Conservation (phyloP, 2,113 vertebrate species). For the Tursiops truncatus region DNA sequence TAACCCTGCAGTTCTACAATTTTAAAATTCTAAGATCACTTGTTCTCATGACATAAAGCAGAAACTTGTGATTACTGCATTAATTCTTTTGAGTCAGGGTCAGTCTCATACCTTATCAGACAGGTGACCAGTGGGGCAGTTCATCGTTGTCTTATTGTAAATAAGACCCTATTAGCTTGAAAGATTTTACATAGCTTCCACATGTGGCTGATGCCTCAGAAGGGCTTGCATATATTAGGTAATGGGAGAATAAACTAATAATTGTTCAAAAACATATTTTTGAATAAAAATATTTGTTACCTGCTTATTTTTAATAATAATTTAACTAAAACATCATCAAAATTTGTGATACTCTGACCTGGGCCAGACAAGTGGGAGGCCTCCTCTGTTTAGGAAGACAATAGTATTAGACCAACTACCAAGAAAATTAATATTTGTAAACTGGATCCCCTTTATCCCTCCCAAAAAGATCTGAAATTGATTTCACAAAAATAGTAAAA, state of each 20-base stretch:
- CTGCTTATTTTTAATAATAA: conserved; percentile 3
- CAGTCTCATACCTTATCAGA: neutral
- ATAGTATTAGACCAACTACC: neutral
- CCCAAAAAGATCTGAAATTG: neutral
- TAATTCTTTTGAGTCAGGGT: neutral
- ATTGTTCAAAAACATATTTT: neutral
- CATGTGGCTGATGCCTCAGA: neutral
- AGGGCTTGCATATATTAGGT: neutral
- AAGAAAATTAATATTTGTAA: conserved; percentile 17
- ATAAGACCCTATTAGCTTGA: neutral
- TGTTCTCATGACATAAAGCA: neutral
- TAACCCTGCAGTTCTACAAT: neutral
- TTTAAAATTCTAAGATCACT: neutral
- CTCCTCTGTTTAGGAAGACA: neutral
- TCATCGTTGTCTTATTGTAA: neutral
- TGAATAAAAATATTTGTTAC: conserved; percentile 21
- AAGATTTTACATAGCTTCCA: neutral
- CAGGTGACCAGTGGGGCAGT: neutral
- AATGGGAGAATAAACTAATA: neutral
- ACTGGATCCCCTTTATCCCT: neutral
- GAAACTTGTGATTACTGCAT: neutral
- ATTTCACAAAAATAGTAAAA: conserved; percentile 24
- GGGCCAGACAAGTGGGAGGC: neutral
- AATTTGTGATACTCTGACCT: neutral
- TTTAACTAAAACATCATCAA: conserved; percentile 31